Base-by-base conservation (phyloP, 2,797 vertebrate species). In the Arnoldichthys spilopterus region DNA sequence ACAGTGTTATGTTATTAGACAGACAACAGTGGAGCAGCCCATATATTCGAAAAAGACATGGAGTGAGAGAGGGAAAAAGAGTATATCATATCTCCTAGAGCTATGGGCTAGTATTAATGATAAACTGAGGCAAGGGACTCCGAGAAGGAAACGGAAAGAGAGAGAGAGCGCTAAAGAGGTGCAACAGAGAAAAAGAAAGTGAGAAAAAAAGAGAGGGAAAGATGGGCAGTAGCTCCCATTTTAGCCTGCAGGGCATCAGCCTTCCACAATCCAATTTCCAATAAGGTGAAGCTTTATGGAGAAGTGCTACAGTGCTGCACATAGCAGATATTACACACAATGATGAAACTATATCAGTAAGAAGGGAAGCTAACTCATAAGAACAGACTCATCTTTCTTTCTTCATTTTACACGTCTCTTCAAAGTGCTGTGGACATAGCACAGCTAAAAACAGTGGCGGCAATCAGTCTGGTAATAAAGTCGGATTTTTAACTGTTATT, bases 221-320 rank as follows among this genome's bases (percentile, higher is more conserved):
- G 34, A 16, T 71, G 58, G 15, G 28, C 26, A n/a, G 62, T 11
- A 40, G 18, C 20, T 18, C 12, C 51, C 47, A 28, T 7, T 15
- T 13, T 1, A 83, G 77, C 63, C 70, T 72, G 64, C 26, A 62
- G 82, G 78, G 86, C 83, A 76, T 87, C 82, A 62, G 81, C 86
- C 84, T 72, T 86, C 88, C 88, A 87, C 85, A 87, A 90, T 93
- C 89, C 89, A 91, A 91, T 93, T 89, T 90, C 87, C 87, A 85
- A 86, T 88, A 87, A 92, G 89, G 88, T 90, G 88, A 86, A 90
- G 88, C 87, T 92, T 92, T 90, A 90, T 90, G 88, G 88, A 86
- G 82, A 87, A 90, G 86, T 83, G 87, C 89, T 88, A 80, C 87
- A 83, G 86, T 85, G 77, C 84, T 89, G 86, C 75, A 72, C 77